Conservation (phyloP, 2,113 vertebrate genomes). For the Triplophysa dalaica region DNA sequence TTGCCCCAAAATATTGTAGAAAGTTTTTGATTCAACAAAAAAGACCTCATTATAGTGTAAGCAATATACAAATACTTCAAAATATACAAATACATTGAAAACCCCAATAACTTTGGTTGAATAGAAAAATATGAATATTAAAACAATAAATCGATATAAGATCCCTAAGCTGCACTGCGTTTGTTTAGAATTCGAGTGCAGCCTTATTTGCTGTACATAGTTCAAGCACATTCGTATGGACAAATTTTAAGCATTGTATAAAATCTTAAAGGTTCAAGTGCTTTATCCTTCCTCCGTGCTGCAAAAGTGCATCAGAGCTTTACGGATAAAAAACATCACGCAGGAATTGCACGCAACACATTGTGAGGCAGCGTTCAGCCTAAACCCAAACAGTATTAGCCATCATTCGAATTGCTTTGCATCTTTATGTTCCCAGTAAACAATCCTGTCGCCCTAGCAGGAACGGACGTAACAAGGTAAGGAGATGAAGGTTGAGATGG, state of each 20-base stretch:
- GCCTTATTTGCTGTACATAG: neutral
- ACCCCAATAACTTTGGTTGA: too few species aligned
- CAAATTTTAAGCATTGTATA: neutral
- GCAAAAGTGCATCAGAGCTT: constrained; percentile 4
- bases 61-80: too few species aligned
- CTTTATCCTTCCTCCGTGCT: neutral
- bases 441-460: constrained; percentile 12
- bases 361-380: neutral
- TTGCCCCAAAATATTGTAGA: too few species aligned
- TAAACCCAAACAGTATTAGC: constrained; percentile 3
- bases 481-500: neutral
- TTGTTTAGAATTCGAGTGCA: neutral
- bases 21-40: too few species aligned
- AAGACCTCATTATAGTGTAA: too few species aligned
- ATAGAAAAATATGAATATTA: too few species aligned
- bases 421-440: constrained; percentile 13
- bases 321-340: constrained; percentile 10
- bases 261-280: constrained; percentile 20
- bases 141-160: too few species aligned
- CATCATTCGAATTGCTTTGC: neutral
- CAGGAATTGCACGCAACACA: neutral
- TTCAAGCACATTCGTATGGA: constrained; percentile 15
- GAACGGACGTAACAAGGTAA: neutral
- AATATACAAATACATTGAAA: too few species aligned
- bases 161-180: too few species aligned